Base-by-base conservation (phyloP, 1,140 invertebrate genomes). In the Drosophila suzukii region DNA sequence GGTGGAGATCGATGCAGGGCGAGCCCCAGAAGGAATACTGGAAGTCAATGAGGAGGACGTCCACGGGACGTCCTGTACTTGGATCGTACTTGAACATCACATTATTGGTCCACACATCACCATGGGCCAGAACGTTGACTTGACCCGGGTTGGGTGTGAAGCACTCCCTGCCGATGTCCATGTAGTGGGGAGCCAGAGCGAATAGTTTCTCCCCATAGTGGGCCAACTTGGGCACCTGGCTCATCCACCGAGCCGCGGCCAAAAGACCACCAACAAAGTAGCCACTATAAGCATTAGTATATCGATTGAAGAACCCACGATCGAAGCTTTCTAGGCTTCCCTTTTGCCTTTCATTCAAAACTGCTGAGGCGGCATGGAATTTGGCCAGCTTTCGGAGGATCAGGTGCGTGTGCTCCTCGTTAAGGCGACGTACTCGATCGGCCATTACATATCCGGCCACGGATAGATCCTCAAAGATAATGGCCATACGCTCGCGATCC, bases 41-140 rank as follows among this genome's bases (percentile, higher is more conserved):
- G 49, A 92, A 92, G 58, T 92, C 92, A 17, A 93, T 91, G 0
- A 92, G 56, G 4, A 91, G 93, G 3, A 94, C 93, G 43, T 94
- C 92, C 34, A 93, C 76, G 0, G 94, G 93, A 63, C 94, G 92
- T 4, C 75, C 72, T 15, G 78, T 91, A n/a, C 41, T 32, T 0
- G 91, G 49, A 60, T 94, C 91, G 70, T 95, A 95, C 53, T 93
- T 93, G 75, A 96, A 95, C 77, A 96, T 88, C 81, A 95, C 94
- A 78, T 96, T 96, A 71, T 95, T 95, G 0, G 94, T 92, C 95
- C 95, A 96, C 4, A 93, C 92, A 86, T 96, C 95, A 7, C 95
- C 95, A 55, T 96, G 95, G 59, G 93, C 94, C 39, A 96, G 90
- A 0, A 95, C 94, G 71, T 94, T 93, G 17, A 95, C 94, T 17